Evolutionary conservation across 1,140 invertebrate genomes (phyloP).

Genomic region (Drosophila teissieri): DNA sequence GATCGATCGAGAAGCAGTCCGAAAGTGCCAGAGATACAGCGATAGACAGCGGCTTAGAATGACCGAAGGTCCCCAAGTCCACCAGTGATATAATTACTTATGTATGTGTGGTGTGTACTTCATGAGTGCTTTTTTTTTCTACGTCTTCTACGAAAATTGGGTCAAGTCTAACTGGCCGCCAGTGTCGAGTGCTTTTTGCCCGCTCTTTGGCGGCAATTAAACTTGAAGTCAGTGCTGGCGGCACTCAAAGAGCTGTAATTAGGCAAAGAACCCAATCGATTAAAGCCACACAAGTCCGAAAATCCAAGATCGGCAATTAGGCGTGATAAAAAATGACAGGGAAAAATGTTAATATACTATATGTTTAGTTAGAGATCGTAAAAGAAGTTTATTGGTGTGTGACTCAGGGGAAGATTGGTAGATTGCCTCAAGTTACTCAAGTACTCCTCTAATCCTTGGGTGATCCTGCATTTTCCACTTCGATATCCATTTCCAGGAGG

Average conservation of each 20-base stretch:
- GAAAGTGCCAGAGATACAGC: conserved; percentile 13
- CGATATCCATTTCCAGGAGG: conserved; percentile 68
- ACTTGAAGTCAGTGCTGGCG: conserved; percentile 29
- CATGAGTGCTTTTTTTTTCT: conserved; percentile 16
- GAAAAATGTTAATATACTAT: conserved; percentile 1
- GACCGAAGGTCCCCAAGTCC: conserved; percentile 26
- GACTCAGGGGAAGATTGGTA: too few relatives aligned
- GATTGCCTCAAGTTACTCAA: too few relatives aligned
- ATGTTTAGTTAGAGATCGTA: background rate
- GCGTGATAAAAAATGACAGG: conserved; percentile 9
- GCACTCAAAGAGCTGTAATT: conserved; percentile 28
- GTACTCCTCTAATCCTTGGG: background rate
- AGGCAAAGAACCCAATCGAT: conserved; percentile 32
- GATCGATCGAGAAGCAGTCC: conserved; percentile 7
- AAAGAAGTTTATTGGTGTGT: too few relatives aligned
- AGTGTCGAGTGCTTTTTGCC: conserved; percentile 27
- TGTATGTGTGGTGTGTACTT: background rate
- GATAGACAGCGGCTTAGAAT: conserved; percentile 41
- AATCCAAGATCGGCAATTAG: conserved; percentile 5
- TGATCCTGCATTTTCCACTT: conserved; percentile 24
- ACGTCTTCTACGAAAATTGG: conserved; percentile 55
- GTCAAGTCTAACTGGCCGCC: conserved; percentile 68
- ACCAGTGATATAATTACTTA: conserved; percentile 41
- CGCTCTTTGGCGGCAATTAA: conserved; percentile 48
- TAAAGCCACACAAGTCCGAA: conserved; percentile 14